Percentiles rank a stretch among this genome's conserved stretches.
Conservation (phyloP, 2,113 vertebrate species). For the Sciurus niger region DNA sequence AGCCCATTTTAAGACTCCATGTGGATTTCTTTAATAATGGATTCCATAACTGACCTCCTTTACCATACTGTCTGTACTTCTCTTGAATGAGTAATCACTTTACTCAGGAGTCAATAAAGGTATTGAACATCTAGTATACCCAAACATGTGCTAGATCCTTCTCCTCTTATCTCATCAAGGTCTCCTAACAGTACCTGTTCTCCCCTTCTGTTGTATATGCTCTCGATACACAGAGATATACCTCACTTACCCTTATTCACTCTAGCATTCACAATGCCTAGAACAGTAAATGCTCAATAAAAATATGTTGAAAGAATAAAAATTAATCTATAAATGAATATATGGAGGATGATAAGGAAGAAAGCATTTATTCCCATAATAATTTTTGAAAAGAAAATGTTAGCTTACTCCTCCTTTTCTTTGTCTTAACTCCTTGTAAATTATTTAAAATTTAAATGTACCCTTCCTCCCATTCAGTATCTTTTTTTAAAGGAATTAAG, state of each 20-base stretch:
- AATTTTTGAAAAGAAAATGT: constrained; percentile 36
- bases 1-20: constrained; percentile 25
- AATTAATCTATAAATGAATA: constrained; percentile 22
- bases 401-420: constrained; percentile 31
- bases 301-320: constrained; percentile 41
- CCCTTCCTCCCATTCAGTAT: neutral
- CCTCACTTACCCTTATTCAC: neutral
- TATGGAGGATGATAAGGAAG: neutral
- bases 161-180: neutral
- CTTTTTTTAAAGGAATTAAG: neutral
- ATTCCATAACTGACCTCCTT: constrained; percentile 44
- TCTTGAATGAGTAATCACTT: constrained; percentile 26
- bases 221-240: neutral
- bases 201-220: neutral
- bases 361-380: neutral
- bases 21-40: neutral
- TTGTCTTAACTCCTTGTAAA: constrained; percentile 12
- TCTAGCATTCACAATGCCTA: constrained; percentile 25
- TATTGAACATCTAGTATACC: neutral
- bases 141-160: neutral
- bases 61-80: neutral
- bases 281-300: constrained; percentile 49
- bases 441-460: constrained; percentile 64
- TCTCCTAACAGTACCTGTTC: constrained; percentile 18
- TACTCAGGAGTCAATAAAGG: neutral